Percentiles rank a stretch among this genome's conserved stretches.
These are phyloP conservation scores for Metallyticus violacea DNA, from an alignment of 2,888 invertebrate species.

Conservation along the genomic window DNA sequence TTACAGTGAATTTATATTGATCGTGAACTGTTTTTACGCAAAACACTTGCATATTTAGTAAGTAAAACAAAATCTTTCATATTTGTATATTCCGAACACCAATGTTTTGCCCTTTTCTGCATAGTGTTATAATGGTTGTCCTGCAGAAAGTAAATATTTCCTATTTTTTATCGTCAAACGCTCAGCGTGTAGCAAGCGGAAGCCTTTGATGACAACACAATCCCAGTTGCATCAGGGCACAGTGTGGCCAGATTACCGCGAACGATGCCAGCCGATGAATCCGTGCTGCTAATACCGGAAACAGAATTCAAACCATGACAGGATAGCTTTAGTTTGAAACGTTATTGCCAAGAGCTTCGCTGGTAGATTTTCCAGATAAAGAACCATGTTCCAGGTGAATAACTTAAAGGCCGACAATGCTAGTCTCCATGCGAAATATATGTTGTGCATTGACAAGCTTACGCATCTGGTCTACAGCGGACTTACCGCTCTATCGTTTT, in stretches of 20 bases:
- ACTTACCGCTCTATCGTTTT: neutral
- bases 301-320: neutral
- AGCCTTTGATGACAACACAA: neutral
- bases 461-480: neutral
- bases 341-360: neutral
- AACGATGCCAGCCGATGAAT: neutral
- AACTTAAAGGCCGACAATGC: neutral
- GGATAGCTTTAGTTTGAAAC: neutral
- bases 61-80: no score
- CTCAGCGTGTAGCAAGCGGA: no score
- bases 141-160: no score
- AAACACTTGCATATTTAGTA: no score
- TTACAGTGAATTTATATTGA: no score
- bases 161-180: no score
- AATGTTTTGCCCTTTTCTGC: no score
- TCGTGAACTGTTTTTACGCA: no score
- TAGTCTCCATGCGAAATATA: no score
- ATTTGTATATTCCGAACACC: no score
- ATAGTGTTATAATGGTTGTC: no score
- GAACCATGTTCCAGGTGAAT: neutral
- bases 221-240: neutral
- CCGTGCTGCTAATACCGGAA: neutral
- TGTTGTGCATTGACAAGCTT: no score
- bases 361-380: neutral
- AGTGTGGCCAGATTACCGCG: neutral